These are phyloP conservation scores for Trachymyrmex cornetzi DNA, from an alignment of 1,140 invertebrate genomes.

Conservation along the genomic window DNA sequence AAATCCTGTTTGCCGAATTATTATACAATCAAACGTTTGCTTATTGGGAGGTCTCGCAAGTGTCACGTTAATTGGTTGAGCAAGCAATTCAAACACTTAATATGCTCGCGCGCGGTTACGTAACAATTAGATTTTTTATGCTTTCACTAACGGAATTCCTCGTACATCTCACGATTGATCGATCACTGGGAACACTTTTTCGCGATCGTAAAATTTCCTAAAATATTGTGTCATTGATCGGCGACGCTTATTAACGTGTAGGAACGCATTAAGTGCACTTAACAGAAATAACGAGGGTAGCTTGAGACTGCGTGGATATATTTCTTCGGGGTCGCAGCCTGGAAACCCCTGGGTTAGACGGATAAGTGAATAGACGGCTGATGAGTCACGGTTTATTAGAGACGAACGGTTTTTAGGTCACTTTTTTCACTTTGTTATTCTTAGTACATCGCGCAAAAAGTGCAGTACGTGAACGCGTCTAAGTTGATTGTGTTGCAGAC, in stretches of 20 bases:
- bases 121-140: constrained; percentile 31
- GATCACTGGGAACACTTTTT: constrained; percentile 2
- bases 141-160: constrained; percentile 34
- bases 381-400: constrained; percentile 74
- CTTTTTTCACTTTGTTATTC: constrained; percentile 51
- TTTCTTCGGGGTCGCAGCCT: constrained; percentile 70
- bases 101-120: neutral
- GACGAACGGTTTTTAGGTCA: constrained; percentile 68
- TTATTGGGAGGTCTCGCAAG: constrained; percentile 13
- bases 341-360: constrained; percentile 71
- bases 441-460: constrained; percentile 40
- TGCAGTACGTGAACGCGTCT: constrained; percentile 25
- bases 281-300: constrained; percentile 57
- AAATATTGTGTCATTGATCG: constrained; percentile 9
- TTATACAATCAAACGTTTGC: constrained; percentile 34
- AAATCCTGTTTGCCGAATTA: constrained; percentile 6
- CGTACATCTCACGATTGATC: constrained; percentile 15
- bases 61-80: constrained; percentile 10
- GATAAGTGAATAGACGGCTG: constrained; percentile 73
- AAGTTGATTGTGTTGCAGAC: constrained; percentile 50
- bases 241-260: constrained; percentile 16
- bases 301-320: constrained; percentile 58
- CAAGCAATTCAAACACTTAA: constrained; percentile 9
- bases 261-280: constrained; percentile 52
- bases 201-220: neutral